These are phyloP conservation scores for Scaptomyza cyrtandrae DNA, from an alignment of 2,888 invertebrate species.

Conservation along the genomic window DNA sequence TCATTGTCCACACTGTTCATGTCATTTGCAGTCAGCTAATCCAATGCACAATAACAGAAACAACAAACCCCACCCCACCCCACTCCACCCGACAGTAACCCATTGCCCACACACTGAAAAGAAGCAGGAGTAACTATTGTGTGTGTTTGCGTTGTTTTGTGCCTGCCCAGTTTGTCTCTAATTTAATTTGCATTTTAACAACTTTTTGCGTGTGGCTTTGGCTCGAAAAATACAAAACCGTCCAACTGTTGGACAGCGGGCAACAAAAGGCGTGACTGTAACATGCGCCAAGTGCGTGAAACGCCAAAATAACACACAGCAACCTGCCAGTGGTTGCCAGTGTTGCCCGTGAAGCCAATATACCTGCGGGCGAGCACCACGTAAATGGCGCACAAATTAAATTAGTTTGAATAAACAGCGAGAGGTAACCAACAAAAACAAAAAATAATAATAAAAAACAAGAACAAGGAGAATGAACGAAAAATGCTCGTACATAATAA, in stretches of 20 bases:
- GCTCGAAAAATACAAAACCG: slow-evolving; percentile 25
- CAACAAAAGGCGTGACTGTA: slow-evolving; percentile 82
- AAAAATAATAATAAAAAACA: slow-evolving; percentile 10
- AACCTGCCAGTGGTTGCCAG: slow-evolving; percentile 64
- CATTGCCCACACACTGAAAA: slow-evolving; percentile 41
- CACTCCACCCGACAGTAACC: slow-evolving; percentile 20
- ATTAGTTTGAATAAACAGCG: slow-evolving; percentile 80
- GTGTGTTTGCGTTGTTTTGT: slow-evolving; percentile 36
- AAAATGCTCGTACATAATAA: slow-evolving; percentile 72
- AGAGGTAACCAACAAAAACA: slow-evolving; percentile 55
- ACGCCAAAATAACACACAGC: slow-evolving; percentile 77
- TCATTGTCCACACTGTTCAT: slow-evolving; percentile 60
- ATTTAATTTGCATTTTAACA: slow-evolving; percentile 82
- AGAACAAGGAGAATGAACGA: slow-evolving; percentile 36
- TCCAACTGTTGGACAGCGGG: slow-evolving; percentile 51
- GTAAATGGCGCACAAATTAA: slow-evolving; percentile 75
- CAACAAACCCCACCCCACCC: slow-evolving; percentile 47
- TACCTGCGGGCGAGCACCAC: slow-evolving; percentile 72
- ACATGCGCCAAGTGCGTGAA: slow-evolving; percentile 81
- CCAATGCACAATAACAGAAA: slow-evolving; percentile 48
- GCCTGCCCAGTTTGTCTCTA: slow-evolving; percentile 74
- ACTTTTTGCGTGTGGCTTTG: slow-evolving; percentile 79
- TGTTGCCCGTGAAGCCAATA: slow-evolving; percentile 38
- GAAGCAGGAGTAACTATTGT: slow-evolving; percentile 20
- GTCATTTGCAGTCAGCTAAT: slow-evolving; percentile 63